phyloP scores from a whole-genome alignment of 2,888 invertebrate genomes.

The Melieria picta region DNA sequence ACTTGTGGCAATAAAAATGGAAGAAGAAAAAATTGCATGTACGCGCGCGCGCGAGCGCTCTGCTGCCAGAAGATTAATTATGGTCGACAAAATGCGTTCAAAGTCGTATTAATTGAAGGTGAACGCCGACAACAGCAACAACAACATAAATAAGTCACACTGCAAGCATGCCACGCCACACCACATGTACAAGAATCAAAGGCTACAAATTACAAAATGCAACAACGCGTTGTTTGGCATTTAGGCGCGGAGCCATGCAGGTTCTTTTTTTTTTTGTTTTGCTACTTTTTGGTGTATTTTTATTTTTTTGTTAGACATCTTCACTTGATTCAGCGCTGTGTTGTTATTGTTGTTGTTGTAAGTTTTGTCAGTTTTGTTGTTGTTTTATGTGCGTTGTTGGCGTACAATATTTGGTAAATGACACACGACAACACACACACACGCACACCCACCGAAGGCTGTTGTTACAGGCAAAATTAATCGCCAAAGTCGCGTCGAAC shows the following conservation, averaged over 20 bases:
- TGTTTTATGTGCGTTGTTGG: too few species aligned
- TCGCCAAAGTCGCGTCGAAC: too few species aligned
- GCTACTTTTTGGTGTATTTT: not conserved
- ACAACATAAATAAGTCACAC: not conserved
- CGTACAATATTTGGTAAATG: too few species aligned
- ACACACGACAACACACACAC: too few species aligned
- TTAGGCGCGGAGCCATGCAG: slow-evolving; percentile 14
- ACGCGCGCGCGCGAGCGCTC: slow-evolving; percentile 11
- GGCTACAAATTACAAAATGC: slow-evolving; percentile 13
- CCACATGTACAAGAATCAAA: slow-evolving; percentile 9
- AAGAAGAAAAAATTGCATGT: slow-evolving; percentile 2
- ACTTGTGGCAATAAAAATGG: not conserved
- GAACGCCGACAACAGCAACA: slow-evolving; percentile 43
- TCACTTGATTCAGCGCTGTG: too few species aligned
- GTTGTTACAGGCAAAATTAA: too few species aligned
- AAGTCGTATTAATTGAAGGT: slow-evolving; percentile 60
- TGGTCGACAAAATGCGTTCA: slow-evolving; percentile 58
- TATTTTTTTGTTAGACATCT: too few species aligned
- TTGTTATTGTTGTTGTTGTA: too few species aligned
- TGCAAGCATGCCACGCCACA: not conserved
- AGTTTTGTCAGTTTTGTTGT: too few species aligned
- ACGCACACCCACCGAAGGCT: too few species aligned
- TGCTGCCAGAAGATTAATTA: slow-evolving; percentile 55
- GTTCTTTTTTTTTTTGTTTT: not conserved
- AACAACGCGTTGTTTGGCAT: slow-evolving; percentile 19